A percentile compares a stretch with the other conserved stretches of the same genome.
Conservation (phyloP, 2,797 vertebrate genomes). For the Aratinga solstitialis region DNA sequence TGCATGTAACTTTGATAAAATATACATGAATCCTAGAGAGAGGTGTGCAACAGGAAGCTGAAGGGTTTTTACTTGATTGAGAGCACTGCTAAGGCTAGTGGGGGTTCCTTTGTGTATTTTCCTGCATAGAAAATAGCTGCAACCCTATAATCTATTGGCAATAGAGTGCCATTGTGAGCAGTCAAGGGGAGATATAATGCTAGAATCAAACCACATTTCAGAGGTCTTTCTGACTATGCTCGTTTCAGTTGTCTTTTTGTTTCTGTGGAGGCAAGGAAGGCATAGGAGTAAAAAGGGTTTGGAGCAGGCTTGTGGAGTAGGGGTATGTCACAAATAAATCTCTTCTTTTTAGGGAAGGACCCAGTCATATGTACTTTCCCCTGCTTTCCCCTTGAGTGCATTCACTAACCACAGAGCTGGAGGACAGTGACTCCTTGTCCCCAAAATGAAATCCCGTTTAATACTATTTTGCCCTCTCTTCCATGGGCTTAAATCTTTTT, state of each 20-base stretch:
- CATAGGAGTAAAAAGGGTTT: neutral
- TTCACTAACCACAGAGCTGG: neutral
- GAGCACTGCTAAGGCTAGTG: neutral
- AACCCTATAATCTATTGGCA: constrained; percentile 42
- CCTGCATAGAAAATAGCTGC: constrained; percentile 5
- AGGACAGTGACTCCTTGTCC: neutral
- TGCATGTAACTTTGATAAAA: constrained; percentile 58
- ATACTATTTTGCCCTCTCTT: neutral
- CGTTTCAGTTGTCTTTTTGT: neutral
- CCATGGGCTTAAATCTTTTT: neutral
- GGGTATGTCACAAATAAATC: neutral
- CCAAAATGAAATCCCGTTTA: neutral
- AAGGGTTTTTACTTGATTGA: constrained; percentile 52
- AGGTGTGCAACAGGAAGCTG: constrained; percentile 34
- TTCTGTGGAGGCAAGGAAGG: neutral
- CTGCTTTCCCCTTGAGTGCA: neutral
- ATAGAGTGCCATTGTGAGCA: neutral
- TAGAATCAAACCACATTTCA: neutral
- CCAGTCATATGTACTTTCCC: neutral
- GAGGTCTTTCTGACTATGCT: neutral
- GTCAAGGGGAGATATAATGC: constrained; percentile 7
- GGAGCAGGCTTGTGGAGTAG: neutral
- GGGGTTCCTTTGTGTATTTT: constrained; percentile 42
- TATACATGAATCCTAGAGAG: constrained; percentile 57
- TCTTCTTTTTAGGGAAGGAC: neutral